Percentiles rank a stretch among this genome's conserved stretches.
These are phyloP conservation scores for Romanogobio albipinnatus DNA, from an alignment of 2,113 vertebrate species.

Conservation along the genomic window DNA sequence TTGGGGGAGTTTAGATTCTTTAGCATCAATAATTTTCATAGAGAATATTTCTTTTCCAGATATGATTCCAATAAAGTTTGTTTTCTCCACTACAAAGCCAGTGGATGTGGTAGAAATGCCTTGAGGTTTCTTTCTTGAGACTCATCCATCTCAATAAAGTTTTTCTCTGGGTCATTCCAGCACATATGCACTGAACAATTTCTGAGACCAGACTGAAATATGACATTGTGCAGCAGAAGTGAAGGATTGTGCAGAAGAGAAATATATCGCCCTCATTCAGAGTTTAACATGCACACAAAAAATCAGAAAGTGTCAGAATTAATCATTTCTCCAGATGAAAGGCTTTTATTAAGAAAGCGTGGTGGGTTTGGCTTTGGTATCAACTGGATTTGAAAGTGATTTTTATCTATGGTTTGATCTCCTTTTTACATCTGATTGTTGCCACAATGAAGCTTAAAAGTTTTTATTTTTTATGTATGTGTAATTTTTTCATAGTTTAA, in stretches of 20 bases:
- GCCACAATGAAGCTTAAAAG: neutral
- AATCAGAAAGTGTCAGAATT: neutral
- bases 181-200: slow-evolving; percentile 19
- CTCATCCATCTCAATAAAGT: slow-evolving; percentile 47
- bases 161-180: slow-evolving; percentile 22
- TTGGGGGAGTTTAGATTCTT: slow-evolving; percentile 3
- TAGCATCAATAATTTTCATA: slow-evolving; percentile 42
- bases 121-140: slow-evolving; percentile 46
- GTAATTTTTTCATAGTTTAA: neutral
- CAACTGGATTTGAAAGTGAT: neutral
- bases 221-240: slow-evolving; percentile 1
- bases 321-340: slow-evolving; percentile 9
- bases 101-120: slow-evolving; percentile 45
- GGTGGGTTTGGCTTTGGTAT: neutral
- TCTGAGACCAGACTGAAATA: neutral
- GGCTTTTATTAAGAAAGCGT: neutral
- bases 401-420: neutral
- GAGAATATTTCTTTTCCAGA: slow-evolving; percentile 40
- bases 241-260: neutral
- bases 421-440: slow-evolving; percentile 1
- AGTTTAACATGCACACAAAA: neutral
- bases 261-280: neutral
- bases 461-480: neutral
- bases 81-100: slow-evolving; percentile 37
- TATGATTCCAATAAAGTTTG: slow-evolving; percentile 40